Base-by-base conservation (phyloP, 2,888 invertebrate species). In the Deilephila elpenor region DNA sequence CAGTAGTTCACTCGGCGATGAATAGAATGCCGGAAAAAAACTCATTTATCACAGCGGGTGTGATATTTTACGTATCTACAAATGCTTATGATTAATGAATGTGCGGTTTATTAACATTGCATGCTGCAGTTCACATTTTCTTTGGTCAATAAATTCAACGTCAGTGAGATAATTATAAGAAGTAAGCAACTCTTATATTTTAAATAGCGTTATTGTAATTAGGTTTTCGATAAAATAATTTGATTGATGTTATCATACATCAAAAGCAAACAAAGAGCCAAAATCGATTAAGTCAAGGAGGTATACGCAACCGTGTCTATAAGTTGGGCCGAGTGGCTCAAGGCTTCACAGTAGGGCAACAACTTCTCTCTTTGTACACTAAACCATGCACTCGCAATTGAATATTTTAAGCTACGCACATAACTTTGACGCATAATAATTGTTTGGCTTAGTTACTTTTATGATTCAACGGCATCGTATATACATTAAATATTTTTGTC, bases 331-430 rank as follows among this genome's bases (percentile, higher is more conserved):
- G 85, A 84, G 85, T 84, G 82, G 80, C 85, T 87, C 87, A 88
- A 89, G 89, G 89, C 86, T 88, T 79, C 78, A 78, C 80, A 79
- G 82, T 88, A 88, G 89, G 89, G 89, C 90, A 90, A 90, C 89
- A 91, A 90, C 89, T 86, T 87, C 87, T 88, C 86, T 88, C 85
- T 88, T 86, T 89, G 90, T 89, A 86, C 90, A 87, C 86, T 88
- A 89, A 90, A 89, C 91, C 84, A 86, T 86, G 84, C 85, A 83
- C 79, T 79, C 84, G 82, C 83, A 86, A 84, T 83, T 89, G 83
- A 86, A 88, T 86, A 86, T 84, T 83, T 84, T 82, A 85, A 76
- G 79, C 80, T 80, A 81, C 80, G 82, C 84, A 81, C 84, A 80
- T 80, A 78, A 78, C 80, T 80, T 56, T 75, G 71, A 77, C 71